Percentiles rank a stretch among this genome's conserved stretches.
phyloP scores from a whole-genome alignment of 2,797 vertebrate genomes.

The Synaphobranchus kaupii region DNA sequence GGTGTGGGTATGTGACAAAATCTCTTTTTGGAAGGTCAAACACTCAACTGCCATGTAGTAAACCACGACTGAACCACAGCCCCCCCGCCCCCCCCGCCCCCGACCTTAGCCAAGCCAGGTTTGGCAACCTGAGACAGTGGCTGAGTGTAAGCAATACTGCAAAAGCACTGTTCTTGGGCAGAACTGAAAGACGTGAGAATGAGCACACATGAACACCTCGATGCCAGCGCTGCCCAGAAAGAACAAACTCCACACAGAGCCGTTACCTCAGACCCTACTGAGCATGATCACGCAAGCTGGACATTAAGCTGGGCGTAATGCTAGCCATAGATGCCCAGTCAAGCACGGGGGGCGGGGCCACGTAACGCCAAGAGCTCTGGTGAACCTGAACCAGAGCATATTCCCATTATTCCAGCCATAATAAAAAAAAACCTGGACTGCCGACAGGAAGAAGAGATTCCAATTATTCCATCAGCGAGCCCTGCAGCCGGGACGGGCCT shows the following conservation, averaged over 20 bases:
- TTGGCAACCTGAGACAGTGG: not conserved
- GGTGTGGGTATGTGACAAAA: not conserved
- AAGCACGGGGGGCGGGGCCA: not conserved
- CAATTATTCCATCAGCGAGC: not conserved
- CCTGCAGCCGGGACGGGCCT: not conserved
- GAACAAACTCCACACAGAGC: not conserved
- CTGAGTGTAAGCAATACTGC: not conserved
- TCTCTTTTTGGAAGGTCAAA: constrained; percentile 18
- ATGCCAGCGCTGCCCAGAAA: not conserved
- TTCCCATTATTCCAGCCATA: not conserved
- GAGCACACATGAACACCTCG: not conserved
- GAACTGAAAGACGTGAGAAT: not conserved
- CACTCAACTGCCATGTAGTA: not conserved
- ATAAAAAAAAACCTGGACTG: not conserved
- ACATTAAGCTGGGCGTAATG: not conserved
- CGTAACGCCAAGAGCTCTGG: not conserved
- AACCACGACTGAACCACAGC: not conserved
- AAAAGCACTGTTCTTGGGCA: not conserved
- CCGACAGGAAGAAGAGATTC: not conserved
- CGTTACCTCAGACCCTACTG: too few species aligned
- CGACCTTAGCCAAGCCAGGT: not conserved
- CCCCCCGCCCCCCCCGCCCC: not conserved
- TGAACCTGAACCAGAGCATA: not conserved
- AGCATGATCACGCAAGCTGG: not conserved
- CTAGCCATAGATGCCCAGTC: not conserved